phyloP scores from a whole-genome alignment of 2,113 vertebrate species.

The Edolisoma coerulescens region DNA sequence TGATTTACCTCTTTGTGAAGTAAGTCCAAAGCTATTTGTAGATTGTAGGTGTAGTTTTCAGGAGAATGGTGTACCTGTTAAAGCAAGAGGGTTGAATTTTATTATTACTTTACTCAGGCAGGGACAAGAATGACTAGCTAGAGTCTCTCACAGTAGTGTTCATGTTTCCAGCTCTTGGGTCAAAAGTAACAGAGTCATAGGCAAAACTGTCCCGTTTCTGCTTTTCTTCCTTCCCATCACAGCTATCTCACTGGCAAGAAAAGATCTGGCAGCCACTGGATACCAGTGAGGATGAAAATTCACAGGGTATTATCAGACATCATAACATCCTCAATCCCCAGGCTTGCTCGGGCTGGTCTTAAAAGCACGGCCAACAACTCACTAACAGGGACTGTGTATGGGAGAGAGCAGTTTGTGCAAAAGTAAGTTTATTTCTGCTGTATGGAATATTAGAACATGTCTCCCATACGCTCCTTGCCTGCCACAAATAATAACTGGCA shows the following conservation, averaged over 20 bases:
- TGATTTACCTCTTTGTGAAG: conserved; percentile 72
- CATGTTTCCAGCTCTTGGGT: neutral
- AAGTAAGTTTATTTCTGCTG: neutral
- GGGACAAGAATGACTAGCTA: neutral
- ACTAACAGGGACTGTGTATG: neutral
- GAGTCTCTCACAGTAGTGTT: neutral
- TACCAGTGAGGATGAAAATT: neutral
- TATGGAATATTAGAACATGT: neutral
- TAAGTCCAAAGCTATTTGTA: conserved; percentile 68
- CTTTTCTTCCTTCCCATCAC: neutral
- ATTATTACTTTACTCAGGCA: neutral
- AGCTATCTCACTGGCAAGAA: neutral
- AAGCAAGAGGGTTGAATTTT: neutral
- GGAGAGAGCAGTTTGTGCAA: neutral
- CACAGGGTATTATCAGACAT: neutral
- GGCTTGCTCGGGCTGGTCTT: neutral
- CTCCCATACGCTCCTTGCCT: neutral
- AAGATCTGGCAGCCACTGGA: neutral
- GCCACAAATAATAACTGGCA: neutral
- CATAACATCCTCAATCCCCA: neutral
- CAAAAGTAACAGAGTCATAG: neutral
- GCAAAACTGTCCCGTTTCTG: neutral
- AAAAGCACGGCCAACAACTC: neutral
- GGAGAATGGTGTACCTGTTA: conserved; percentile 56
- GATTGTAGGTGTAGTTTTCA: conserved; percentile 55